A percentile compares a stretch with the other conserved stretches of the same genome.
These are phyloP conservation scores for Zosterops hypoxanthus DNA, from an alignment of 2,113 vertebrate species.

Conservation along the genomic window DNA sequence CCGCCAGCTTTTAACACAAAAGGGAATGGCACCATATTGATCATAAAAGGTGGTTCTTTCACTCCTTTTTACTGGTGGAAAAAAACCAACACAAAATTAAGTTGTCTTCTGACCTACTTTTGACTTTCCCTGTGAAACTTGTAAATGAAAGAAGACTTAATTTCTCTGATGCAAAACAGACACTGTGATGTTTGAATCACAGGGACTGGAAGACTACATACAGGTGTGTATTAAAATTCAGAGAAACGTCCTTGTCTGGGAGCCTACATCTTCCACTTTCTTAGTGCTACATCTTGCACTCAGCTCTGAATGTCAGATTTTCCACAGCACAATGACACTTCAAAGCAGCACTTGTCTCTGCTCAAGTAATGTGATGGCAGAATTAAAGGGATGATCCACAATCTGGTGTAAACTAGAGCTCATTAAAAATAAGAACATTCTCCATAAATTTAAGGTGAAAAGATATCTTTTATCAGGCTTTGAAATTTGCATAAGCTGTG, in stretches of 20 bases:
- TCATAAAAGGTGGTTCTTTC: background rate
- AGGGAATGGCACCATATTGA: background rate
- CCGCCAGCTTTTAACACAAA: conserved; percentile 10
- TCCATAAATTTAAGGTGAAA: conserved; percentile 58
- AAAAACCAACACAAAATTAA: background rate
- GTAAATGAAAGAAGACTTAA: background rate
- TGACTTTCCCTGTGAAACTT: background rate
- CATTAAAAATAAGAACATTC: conserved; percentile 63
- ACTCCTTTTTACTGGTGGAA: background rate
- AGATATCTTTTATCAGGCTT: conserved; percentile 54
- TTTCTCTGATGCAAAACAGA: background rate
- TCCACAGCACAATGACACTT: conserved; percentile 61
- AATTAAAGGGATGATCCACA: conserved; percentile 58
- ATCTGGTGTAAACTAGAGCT: conserved; percentile 62
- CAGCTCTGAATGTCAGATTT: conserved; percentile 36
- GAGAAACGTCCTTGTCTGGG: background rate
- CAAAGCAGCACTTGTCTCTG: conserved; percentile 60
- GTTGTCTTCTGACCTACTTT: background rate
- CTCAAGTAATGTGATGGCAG: conserved; percentile 56
- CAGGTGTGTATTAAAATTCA: conserved; percentile 62
- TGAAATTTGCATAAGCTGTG: conserved; percentile 58
- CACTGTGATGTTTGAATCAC: background rate
- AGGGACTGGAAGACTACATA: conserved; percentile 5
- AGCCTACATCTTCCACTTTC: conserved; percentile 27
- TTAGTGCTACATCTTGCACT: conserved; percentile 42